Evolutionary conservation across 2,888 invertebrate species (phyloP).

Genomic region (Miltochrista miniata): DNA sequence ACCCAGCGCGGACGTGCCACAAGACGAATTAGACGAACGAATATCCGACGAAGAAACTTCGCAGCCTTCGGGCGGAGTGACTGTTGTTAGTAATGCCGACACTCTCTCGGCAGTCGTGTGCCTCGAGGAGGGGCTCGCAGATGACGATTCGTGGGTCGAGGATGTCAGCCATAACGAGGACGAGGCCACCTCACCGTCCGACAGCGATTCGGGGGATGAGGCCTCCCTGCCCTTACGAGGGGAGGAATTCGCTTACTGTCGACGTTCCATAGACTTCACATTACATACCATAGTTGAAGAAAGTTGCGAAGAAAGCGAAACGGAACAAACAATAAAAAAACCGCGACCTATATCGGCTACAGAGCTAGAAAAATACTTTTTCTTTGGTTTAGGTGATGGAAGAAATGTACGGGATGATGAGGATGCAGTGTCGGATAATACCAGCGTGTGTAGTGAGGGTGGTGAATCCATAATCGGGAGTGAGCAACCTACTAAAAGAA

Average conservation of each 20-base stretch:
- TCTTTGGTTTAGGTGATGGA: conserved; percentile 92
- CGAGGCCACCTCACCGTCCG: conserved; percentile 87
- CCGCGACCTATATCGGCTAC: conserved; percentile 89
- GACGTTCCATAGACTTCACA: conserved; percentile 93
- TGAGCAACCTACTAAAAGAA: conserved; percentile 79
- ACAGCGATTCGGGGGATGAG: conserved; percentile 88
- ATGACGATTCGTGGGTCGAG: conserved; percentile 96
- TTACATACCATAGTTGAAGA: conserved; percentile 97
- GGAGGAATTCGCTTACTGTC: conserved; percentile 91
- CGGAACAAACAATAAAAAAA: conserved; percentile 86
- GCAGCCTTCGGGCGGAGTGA: conserved; percentile 84
- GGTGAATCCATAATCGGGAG: conserved; percentile 88
- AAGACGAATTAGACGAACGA: conserved; percentile 71
- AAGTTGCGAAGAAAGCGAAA: conserved; percentile 96
- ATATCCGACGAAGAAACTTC: conserved; percentile 71
- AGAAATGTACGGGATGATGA: conserved; percentile 82
- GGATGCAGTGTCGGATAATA: conserved; percentile 90
- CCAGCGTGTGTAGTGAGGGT: conserved; percentile 93
- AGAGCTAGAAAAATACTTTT: conserved; percentile 95
- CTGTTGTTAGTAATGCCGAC: conserved; percentile 87
- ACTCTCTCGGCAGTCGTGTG: conserved; percentile 88
- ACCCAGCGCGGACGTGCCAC: conserved; percentile 52
- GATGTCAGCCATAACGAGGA: conserved; percentile 92
- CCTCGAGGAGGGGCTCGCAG: conserved; percentile 93
- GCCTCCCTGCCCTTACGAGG: conserved; percentile 88